Evolutionary conservation across 2,797 vertebrate species (phyloP), one percentile per base, ranked within the genome.

Genomic region (Sarcoramphus papa): DNA sequence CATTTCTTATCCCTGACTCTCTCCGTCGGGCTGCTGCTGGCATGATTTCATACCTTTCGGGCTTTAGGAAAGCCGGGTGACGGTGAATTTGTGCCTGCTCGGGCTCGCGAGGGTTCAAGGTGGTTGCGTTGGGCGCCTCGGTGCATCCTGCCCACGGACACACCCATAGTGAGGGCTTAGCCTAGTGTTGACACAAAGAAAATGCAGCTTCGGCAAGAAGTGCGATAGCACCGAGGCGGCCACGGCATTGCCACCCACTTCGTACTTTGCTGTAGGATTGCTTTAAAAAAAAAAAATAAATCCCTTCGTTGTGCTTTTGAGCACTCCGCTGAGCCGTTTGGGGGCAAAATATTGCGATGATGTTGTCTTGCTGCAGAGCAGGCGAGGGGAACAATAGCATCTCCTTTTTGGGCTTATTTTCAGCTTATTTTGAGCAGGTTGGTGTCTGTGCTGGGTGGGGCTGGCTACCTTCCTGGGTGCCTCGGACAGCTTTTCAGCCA

Each of bases 401-500:
- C 90, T 80, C 80, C 91, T 57, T 95, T 88, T 73, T 11, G 88
- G 94, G 90, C 12, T 69, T 59, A 69, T 88, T 89, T 87, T 85
- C 93, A 33, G 83, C 95, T 87, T 93, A 24, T 97, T 98, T 95
- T 18, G 78, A 95, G 96, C 77, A 31, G 78, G 95, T 95, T 90
- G 80, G 64, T 93, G 93, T 85, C 84, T 88, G 95, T 60, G 78
- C 95, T 98, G 98, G 98, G 98, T 98, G 98, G 98, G 98, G 98
- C 97, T 96, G 91, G 74, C 85, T 94, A 93, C 97, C 96, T 94
- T 94, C 97, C 94, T 94, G 84, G 89, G 92, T 41, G 59, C 75
- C 97, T 97, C 84, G 96, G 96, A 74, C 96, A 64, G 97, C 95
- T 98, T 96, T 98, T 97, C 98, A 98, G 98, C 98, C 98, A 98